Percentiles rank a stretch among this genome's conserved stretches.
These are phyloP conservation scores for Branchellion lobata DNA, from an alignment of 2,888 invertebrate species.

Conservation along the genomic window DNA sequence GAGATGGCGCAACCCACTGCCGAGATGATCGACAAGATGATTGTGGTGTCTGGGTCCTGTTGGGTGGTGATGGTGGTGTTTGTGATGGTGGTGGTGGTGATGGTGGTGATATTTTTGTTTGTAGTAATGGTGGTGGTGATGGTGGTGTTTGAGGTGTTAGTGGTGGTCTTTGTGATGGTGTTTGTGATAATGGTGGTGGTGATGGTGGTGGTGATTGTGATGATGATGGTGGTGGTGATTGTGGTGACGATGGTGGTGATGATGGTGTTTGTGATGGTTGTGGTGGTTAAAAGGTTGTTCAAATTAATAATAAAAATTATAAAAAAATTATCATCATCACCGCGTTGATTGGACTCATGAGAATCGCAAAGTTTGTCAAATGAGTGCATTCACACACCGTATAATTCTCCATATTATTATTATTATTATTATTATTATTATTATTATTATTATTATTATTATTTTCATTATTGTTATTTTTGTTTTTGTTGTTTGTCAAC, in stretches of 20 bases:
- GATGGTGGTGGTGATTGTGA: too few relatives aligned
- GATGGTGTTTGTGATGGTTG: too few relatives aligned
- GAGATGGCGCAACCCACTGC: slow-evolving; percentile 53
- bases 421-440: background rate
- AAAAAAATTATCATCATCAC: slow-evolving; percentile 31
- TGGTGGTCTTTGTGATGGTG: too few relatives aligned
- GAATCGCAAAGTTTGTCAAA: slow-evolving; percentile 53
- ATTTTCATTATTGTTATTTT: background rate
- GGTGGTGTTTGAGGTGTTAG: too few relatives aligned
- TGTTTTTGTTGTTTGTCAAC: background rate
- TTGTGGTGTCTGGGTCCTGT: slow-evolving; percentile 20
- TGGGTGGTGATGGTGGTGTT: too few relatives aligned
- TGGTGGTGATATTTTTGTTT: too few relatives aligned
- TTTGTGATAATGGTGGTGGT: too few relatives aligned
- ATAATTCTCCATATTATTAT: slow-evolving; percentile 24
- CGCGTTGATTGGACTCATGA: slow-evolving; percentile 49
- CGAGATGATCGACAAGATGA: slow-evolving; percentile 51
- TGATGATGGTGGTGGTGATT: too few relatives aligned
- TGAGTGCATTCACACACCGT: slow-evolving; percentile 51
- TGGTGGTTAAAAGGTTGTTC: too few relatives aligned
- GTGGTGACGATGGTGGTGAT: too few relatives aligned
- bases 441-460: background rate
- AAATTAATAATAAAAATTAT: background rate
- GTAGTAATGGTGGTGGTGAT: too few relatives aligned
- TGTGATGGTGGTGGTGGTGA: too few relatives aligned